Percentiles rank a stretch among this genome's conserved stretches.
Evolutionary conservation across 2,797 vertebrate genomes (phyloP).

Genomic region (Poecile montanus): DNA sequence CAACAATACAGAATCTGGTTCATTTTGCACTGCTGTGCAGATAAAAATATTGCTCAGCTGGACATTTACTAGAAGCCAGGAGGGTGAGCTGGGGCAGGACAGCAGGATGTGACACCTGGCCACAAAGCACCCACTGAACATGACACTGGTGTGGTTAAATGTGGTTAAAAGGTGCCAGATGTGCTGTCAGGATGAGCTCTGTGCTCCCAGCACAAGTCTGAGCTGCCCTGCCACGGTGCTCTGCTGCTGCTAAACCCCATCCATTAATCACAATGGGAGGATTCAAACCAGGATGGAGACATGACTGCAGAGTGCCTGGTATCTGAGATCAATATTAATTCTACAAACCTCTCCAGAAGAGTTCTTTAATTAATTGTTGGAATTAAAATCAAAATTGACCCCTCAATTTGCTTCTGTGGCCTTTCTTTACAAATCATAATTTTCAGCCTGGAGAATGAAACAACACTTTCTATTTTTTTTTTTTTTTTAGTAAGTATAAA

Average conservation of each 20-base stretch:
- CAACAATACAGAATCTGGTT: background rate
- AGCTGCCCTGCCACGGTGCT: background rate
- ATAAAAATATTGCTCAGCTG: background rate
- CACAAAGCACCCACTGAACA: accelerated
- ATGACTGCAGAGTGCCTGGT: slow-evolving; percentile 20
- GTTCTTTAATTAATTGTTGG: slow-evolving; percentile 68
- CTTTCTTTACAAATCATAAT: slow-evolving; percentile 3
- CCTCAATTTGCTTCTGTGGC: slow-evolving; percentile 36
- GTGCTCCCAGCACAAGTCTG: background rate
- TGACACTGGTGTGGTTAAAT: background rate
- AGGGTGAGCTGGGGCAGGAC: background rate
- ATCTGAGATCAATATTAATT: slow-evolving; percentile 61
- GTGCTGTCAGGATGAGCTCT: background rate
- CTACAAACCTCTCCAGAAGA: slow-evolving; percentile 55
- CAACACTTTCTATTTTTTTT: background rate
- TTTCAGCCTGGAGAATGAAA: background rate
- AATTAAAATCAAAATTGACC: slow-evolving; percentile 64
- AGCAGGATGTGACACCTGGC: background rate
- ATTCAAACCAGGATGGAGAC: slow-evolving; percentile 43
- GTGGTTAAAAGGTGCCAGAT: accelerated
- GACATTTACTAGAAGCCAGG: background rate
- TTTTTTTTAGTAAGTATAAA: background rate
- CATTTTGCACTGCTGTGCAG: background rate
- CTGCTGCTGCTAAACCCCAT: background rate
- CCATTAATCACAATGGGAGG: slow-evolving; percentile 46